Base-by-base conservation (phyloP, 2,113 vertebrate genomes). In the Monarcha castaneiventris region DNA sequence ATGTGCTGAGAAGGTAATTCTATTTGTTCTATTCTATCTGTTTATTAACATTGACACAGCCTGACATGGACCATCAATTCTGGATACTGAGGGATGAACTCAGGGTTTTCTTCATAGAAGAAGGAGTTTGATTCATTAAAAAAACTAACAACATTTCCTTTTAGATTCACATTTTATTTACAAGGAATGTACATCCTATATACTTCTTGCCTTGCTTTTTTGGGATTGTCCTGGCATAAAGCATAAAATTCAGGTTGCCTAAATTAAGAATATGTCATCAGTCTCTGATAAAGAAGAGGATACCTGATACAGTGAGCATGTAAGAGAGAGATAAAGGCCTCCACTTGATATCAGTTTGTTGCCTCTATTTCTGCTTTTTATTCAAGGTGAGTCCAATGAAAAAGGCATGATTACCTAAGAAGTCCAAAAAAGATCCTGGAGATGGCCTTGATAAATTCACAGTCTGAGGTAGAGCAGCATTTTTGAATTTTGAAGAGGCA, bases 261-360 rank as follows among this genome's bases (percentile, higher is more conserved):
- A 48, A 58, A 71, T 63, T 67, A 83, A 54, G 37, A 68, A 27
- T 62, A 23, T 30, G 4, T 21, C 17, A 49, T 74, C 13, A 37
- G 26, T 32, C 6, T 58, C 9, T 86, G 16, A 44, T 16, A 54
- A 46, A 13, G 17, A 78, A 81, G 26, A 76, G 4, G 10, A 43
- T 32, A 11, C 4, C 33, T 43, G 58, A 48, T 16, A 51, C 20
- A 76, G 6, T 0, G 1, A 66, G 7, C 10, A 48, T 0, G 5
- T 56, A 27, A 77, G 73, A 58, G 4, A 43, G 22, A 76, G 13
- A 37, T 18, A 32, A 93, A 88, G 5, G 29, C 3, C 16, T 73
- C 37, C 7, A n/a, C 26, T 55, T 58, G 20, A 29, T 80, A 33
- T 44, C 27, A 49, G 3, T 48, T 61, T 68, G 1, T 76, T 72